Conservation (phyloP, 1,140 invertebrate species). For the Wasmannia auropunctata region DNA sequence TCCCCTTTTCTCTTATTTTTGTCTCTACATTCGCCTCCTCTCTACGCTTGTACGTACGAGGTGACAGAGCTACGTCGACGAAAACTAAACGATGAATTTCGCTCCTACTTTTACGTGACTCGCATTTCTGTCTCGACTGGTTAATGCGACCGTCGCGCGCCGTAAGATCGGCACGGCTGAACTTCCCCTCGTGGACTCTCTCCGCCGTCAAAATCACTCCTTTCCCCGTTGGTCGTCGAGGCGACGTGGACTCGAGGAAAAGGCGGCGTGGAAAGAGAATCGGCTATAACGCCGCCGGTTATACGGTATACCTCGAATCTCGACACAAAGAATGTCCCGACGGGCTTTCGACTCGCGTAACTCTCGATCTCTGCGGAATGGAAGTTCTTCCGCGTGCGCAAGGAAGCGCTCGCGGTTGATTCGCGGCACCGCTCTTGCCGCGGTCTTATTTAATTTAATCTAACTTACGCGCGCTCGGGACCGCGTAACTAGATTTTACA, state of each 20-base stretch:
- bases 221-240: neutral
- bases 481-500: conserved; percentile 60
- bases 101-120: conserved; percentile 63
- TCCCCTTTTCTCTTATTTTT: neutral
- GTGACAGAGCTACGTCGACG: conserved; percentile 60
- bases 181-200: neutral
- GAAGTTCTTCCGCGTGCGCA: conserved; percentile 45
- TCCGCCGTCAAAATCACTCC: neutral
- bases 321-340: conserved; percentile 61
- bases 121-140: conserved; percentile 50
- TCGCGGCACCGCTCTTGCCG: conserved; percentile 36
- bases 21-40: neutral
- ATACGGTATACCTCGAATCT: conserved; percentile 66
- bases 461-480: conserved; percentile 55
- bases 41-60: conserved; percentile 26
- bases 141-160: conserved; percentile 62
- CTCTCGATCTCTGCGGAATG: conserved; percentile 48
- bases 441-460: conserved; percentile 61
- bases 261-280: conserved; percentile 55
- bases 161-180: conserved; percentile 49
- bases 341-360: conserved; percentile 49
- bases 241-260: neutral
- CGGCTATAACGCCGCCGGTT: conserved; percentile 65
- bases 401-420: conserved; percentile 61
- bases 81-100: conserved; percentile 73